Conservation (phyloP, 2,888 invertebrate species). For the Timema cristinae region DNA sequence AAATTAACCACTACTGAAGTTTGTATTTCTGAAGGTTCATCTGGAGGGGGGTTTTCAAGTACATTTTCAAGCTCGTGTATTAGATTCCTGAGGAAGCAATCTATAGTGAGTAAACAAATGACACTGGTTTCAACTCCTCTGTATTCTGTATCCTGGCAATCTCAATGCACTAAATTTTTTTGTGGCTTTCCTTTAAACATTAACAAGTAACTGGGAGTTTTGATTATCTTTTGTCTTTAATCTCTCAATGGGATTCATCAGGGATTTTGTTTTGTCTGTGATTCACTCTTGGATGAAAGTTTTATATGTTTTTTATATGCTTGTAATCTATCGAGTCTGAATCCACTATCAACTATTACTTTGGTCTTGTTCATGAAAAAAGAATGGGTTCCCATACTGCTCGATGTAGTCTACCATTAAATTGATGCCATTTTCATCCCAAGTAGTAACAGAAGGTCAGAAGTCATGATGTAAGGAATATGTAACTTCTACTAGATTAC, state of each 20-base stretch:
- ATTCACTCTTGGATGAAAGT: not conserved
- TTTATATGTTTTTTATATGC: not conserved
- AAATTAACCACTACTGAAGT: not conserved
- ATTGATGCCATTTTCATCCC: not conserved
- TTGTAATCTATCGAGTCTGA: not conserved
- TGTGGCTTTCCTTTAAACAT: not conserved
- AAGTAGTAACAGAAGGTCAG: not conserved
- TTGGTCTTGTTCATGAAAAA: not conserved
- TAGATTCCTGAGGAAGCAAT: not conserved
- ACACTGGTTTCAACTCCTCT: not conserved
- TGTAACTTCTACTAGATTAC: not conserved
- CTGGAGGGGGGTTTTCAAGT: not conserved
- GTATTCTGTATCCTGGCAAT: too few relatives aligned
- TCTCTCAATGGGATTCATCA: not conserved
- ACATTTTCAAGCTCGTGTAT: conserved; percentile 4
- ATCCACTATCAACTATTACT: not conserved
- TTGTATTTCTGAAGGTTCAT: not conserved
- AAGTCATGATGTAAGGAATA: conserved; percentile 8
- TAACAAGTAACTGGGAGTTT: not conserved
- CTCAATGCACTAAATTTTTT: not conserved
- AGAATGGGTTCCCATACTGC: not conserved
- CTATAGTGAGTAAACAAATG: not conserved
- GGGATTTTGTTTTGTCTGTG: not conserved
- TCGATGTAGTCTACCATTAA: not conserved
- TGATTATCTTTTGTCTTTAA: not conserved